A percentile compares a stretch with the other conserved stretches of the same genome.
phyloP scores from a whole-genome alignment of 2,888 invertebrate species.

The Dyspetes luteomarginatus region DNA sequence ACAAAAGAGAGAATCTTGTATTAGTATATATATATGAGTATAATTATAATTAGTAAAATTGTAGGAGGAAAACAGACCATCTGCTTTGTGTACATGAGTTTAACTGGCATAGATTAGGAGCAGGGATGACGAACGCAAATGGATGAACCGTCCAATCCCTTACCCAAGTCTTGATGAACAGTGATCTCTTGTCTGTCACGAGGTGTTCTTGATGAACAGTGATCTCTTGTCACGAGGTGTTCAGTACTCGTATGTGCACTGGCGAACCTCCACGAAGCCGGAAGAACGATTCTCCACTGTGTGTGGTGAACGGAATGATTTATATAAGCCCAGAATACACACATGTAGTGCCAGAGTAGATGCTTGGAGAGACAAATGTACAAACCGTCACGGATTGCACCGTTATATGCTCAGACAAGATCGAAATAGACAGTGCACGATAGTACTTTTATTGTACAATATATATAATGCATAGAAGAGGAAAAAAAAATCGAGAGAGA shows the following conservation, averaged over 20 bases:
- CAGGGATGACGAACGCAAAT: conserved; percentile 13
- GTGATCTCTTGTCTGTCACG: too few species aligned
- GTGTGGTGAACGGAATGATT: not conserved
- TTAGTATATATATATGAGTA: too few species aligned
- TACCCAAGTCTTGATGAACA: conserved; percentile 6
- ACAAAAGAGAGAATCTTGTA: too few species aligned
- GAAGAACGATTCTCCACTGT: conserved; percentile 49
- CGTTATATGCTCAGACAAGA: conserved; percentile 16
- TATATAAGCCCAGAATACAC: not conserved
- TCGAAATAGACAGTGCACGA: conserved; percentile 19
- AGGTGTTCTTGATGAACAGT: too few species aligned
- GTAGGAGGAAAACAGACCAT: too few species aligned
- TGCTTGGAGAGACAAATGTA: conserved; percentile 18
- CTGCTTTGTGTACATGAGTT: too few species aligned
- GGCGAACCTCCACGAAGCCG: conserved; percentile 35
- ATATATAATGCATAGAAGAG: not conserved
- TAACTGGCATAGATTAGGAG: too few species aligned
- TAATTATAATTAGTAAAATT: too few species aligned
- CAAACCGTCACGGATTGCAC: conserved; percentile 21
- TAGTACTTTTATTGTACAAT: conserved; percentile 2
- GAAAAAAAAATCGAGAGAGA: not conserved
- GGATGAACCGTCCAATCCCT: conserved; percentile 33
- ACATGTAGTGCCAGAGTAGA: not conserved
- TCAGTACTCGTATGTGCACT: conserved; percentile 8
- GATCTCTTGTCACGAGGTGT: conserved; percentile 54